A percentile compares a stretch with the other conserved stretches of the same genome.
phyloP scores from a whole-genome alignment of 2,113 vertebrate species.

The Haemorhous mexicanus region DNA sequence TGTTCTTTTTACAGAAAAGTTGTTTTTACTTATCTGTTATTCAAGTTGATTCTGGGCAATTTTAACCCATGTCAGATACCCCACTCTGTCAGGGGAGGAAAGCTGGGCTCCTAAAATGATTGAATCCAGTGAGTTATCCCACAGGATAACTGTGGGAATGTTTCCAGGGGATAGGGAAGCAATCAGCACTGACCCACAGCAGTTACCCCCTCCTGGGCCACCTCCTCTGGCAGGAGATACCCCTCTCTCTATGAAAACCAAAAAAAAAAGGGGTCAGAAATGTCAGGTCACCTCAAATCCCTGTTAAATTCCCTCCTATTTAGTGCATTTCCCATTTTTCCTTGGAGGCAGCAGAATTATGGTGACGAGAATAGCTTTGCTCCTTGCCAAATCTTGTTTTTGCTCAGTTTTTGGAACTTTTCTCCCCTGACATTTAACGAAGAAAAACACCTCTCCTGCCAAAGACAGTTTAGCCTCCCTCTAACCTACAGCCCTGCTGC shows the following conservation, averaged over 20 bases:
- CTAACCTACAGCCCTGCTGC: background rate
- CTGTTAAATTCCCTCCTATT: background rate
- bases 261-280: background rate
- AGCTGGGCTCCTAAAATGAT: background rate
- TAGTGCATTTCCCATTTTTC: background rate
- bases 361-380: background rate
- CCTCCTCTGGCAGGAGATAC: background rate
- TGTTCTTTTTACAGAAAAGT: background rate
- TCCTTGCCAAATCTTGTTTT: background rate
- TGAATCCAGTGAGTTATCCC: background rate
- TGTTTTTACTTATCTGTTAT: background rate
- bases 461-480: background rate
- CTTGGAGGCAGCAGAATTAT: background rate
- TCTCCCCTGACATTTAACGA: background rate
- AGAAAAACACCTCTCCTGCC: background rate
- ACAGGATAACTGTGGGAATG: background rate
- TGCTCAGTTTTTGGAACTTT: background rate
- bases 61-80: background rate
- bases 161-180: rapidly evolving
- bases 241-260: background rate
- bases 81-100: background rate
- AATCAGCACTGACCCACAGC: background rate
- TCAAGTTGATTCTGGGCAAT: background rate
- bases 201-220: rapidly evolving
- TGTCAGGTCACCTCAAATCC: background rate